Evolutionary conservation across 2,888 invertebrate genomes (phyloP).

Genomic region (Tetragnatha montana): DNA sequence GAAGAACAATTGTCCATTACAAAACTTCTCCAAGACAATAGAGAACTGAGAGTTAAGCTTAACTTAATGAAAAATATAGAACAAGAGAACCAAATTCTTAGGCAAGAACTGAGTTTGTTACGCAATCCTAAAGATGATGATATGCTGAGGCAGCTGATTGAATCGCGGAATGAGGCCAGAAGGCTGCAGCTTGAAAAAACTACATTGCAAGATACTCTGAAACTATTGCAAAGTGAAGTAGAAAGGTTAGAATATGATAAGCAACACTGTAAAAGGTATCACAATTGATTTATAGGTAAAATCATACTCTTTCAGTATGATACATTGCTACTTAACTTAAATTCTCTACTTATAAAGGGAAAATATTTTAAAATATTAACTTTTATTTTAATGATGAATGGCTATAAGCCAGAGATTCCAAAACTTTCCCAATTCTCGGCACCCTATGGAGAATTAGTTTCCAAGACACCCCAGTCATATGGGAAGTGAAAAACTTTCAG

Average conservation of each 20-base stretch:
- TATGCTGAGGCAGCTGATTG: slow-evolving; percentile 54
- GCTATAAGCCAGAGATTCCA: too few relatives aligned
- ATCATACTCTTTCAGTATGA: too few relatives aligned
- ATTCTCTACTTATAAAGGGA: too few relatives aligned
- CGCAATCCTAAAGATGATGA: slow-evolving; percentile 44
- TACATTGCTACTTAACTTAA: too few relatives aligned
- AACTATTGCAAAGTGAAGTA: slow-evolving; percentile 61
- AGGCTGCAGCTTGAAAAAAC: slow-evolving; percentile 65
- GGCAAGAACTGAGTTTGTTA: slow-evolving; percentile 58
- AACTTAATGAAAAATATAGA: slow-evolving; percentile 60
- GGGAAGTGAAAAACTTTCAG: too few relatives aligned
- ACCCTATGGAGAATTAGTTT: too few relatives aligned
- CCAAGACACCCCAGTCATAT: too few relatives aligned
- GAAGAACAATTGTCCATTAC: slow-evolving; percentile 54
- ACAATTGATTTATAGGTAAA: slow-evolving; percentile 4
- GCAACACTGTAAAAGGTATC: slow-evolving; percentile 42
- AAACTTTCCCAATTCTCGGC: too few relatives aligned
- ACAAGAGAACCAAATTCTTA: slow-evolving; percentile 65
- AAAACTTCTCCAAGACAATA: slow-evolving; percentile 61
- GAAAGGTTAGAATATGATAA: slow-evolving; percentile 60
- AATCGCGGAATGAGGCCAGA: slow-evolving; percentile 55
- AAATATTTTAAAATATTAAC: too few relatives aligned
- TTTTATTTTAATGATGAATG: too few relatives aligned
- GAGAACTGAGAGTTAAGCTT: slow-evolving; percentile 62
- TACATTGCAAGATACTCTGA: slow-evolving; percentile 62